A percentile compares a stretch with the other conserved stretches of the same genome.
Conservation (phyloP, 2,797 vertebrate genomes). For the Acropternis orthonyx region DNA sequence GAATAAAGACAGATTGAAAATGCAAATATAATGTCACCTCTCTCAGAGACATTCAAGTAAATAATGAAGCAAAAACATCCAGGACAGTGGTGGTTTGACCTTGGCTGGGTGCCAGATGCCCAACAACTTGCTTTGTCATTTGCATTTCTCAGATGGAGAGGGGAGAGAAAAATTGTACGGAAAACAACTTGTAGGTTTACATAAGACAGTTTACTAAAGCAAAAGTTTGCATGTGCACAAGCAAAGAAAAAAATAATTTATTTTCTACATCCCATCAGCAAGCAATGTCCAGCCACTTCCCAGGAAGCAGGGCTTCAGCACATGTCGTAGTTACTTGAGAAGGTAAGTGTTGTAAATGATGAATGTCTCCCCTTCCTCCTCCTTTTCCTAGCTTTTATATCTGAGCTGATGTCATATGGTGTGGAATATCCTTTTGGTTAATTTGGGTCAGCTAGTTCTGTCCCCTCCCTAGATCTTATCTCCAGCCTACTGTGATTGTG, state of each 20-base stretch:
- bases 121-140: neutral
- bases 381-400: neutral
- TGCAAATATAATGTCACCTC: neutral
- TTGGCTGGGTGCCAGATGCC: neutral
- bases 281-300: too few species aligned
- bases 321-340: neutral
- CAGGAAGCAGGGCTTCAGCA: neutral
- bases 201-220: neutral
- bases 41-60: slow-evolving; percentile 30
- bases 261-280: neutral
- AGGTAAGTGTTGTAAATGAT: neutral
- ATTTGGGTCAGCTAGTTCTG: neutral
- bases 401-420: neutral
- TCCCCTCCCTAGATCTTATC: neutral
- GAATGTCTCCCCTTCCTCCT: neutral
- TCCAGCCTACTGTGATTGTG: neutral
- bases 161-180: neutral
- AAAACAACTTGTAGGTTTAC: neutral
- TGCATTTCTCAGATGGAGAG: neutral
- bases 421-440: neutral
- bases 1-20: neutral
- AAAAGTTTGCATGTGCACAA: neutral
- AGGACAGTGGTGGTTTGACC: neutral
- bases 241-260: neutral
- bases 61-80: neutral